Evolutionary conservation across 2,888 invertebrate species (phyloP).

Genomic region (Heliconius ismenius): DNA sequence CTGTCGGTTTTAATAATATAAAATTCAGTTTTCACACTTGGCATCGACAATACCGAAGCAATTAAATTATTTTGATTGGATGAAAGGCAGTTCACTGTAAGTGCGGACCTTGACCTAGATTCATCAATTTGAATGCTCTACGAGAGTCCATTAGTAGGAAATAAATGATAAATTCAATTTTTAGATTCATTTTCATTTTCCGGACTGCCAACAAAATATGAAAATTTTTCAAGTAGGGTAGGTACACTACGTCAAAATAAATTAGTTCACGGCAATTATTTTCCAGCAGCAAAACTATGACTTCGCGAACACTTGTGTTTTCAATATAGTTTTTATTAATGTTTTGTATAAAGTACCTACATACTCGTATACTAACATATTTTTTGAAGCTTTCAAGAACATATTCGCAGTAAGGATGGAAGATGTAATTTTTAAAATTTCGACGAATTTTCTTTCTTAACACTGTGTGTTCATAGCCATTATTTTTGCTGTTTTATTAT

Average conservation of each 20-base stretch:
- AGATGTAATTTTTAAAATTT: too few species aligned
- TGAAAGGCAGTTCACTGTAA: constrained; percentile 24
- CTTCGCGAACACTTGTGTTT: not conserved
- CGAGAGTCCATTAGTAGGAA: constrained; percentile 23
- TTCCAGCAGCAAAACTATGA: not conserved
- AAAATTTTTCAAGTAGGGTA: not conserved
- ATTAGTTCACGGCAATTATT: constrained; percentile 8
- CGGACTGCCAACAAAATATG: constrained; percentile 19
- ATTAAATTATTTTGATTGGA: constrained; percentile 28
- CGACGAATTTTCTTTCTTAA: too few species aligned
- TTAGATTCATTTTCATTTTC: constrained; percentile 16
- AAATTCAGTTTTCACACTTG: constrained; percentile 20
- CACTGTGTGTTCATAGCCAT: too few species aligned
- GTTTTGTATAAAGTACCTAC: not conserved
- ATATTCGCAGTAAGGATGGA: too few species aligned
- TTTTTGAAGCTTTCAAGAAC: too few species aligned
- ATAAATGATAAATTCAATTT: constrained; percentile 25
- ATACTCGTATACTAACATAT: too few species aligned
- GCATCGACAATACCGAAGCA: constrained; percentile 21
- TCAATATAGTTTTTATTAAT: not conserved
- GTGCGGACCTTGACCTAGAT: constrained; percentile 24
- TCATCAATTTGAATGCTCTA: constrained; percentile 17
- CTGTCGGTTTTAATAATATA: constrained; percentile 1
- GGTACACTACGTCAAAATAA: constrained; percentile 4
- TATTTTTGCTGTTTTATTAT: too few species aligned